phyloP scores from a whole-genome alignment of 2,113 vertebrate genomes.

The Triplophysa rosa region DNA sequence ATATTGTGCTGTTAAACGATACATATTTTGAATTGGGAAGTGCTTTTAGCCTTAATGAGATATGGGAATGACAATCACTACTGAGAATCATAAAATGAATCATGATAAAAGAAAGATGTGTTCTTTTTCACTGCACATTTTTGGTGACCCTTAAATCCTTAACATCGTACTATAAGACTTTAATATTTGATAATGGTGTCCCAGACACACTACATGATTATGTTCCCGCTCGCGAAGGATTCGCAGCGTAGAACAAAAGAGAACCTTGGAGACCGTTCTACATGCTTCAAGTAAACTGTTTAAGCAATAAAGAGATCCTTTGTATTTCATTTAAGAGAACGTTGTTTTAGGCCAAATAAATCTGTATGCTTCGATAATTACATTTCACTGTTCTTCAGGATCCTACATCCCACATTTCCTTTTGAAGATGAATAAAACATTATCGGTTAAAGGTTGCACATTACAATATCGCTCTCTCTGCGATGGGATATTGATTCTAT shows the following conservation, averaged over 20 bases:
- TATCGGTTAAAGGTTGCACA: conserved; percentile 35
- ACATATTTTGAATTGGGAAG: too few relatives aligned
- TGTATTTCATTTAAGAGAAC: background rate
- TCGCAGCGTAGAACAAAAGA: background rate
- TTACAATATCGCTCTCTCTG: conserved; percentile 30
- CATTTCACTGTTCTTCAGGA: background rate
- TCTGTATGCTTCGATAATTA: background rate
- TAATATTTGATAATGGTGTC: conserved; percentile 34
- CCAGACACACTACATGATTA: conserved; percentile 28
- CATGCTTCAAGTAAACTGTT: background rate
- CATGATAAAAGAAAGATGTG: too few relatives aligned
- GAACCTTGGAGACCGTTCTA: background rate
- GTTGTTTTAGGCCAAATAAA: background rate
- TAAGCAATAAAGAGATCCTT: background rate
- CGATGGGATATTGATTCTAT: conserved; percentile 41
- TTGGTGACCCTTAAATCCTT: background rate
- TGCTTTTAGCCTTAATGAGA: too few relatives aligned
- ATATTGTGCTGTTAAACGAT: too few relatives aligned
- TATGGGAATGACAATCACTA: too few relatives aligned
- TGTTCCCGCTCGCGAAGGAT: background rate
- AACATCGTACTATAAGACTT: conserved; percentile 7
- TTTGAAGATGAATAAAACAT: conserved; percentile 42
- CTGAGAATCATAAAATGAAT: too few relatives aligned
- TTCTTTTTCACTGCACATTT: too few relatives aligned
- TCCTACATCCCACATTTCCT: background rate